A percentile compares a stretch with the other conserved stretches of the same genome.
Evolutionary conservation across 2,113 vertebrate species (phyloP).

Genomic region (Hypocryptadius cinnamomeus): DNA sequence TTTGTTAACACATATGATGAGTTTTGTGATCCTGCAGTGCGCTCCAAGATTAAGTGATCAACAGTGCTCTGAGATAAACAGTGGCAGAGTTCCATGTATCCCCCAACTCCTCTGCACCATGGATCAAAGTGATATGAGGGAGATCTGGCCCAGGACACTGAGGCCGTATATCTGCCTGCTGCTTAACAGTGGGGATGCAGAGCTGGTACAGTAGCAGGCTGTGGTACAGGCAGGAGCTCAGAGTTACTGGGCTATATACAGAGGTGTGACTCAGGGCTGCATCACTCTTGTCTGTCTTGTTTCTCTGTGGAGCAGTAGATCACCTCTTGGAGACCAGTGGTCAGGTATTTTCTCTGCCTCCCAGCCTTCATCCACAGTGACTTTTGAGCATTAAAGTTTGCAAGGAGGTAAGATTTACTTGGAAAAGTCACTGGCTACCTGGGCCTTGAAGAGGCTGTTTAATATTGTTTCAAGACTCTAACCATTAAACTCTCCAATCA

Average conservation of each 20-base stretch:
- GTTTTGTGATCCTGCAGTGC: not conserved
- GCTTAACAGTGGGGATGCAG: not conserved
- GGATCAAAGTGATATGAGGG: not conserved
- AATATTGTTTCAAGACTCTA: conserved; percentile 94
- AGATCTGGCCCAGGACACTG: not conserved
- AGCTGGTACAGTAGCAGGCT: not conserved
- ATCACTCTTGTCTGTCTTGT: not conserved
- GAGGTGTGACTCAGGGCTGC: not conserved
- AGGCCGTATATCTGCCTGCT: not conserved
- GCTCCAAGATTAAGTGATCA: not conserved
- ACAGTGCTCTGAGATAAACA: not conserved
- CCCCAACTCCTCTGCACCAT: not conserved
- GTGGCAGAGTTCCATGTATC: not conserved
- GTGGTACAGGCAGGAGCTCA: not conserved
- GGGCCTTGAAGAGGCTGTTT: conserved; percentile 86
- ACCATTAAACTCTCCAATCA: conserved; percentile 96
- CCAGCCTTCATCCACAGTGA: not conserved
- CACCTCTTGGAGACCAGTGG: not conserved
- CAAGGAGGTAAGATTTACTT: conserved; percentile 16
- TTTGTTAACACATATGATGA: not conserved
- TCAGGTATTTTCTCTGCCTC: not conserved
- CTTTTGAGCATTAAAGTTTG: conserved; percentile 16
- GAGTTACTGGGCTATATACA: not conserved
- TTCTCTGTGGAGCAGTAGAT: not conserved
- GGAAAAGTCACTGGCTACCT: conserved; percentile 40